phyloP scores from a whole-genome alignment of 2,113 vertebrate genomes.

The Butorides virescens region DNA sequence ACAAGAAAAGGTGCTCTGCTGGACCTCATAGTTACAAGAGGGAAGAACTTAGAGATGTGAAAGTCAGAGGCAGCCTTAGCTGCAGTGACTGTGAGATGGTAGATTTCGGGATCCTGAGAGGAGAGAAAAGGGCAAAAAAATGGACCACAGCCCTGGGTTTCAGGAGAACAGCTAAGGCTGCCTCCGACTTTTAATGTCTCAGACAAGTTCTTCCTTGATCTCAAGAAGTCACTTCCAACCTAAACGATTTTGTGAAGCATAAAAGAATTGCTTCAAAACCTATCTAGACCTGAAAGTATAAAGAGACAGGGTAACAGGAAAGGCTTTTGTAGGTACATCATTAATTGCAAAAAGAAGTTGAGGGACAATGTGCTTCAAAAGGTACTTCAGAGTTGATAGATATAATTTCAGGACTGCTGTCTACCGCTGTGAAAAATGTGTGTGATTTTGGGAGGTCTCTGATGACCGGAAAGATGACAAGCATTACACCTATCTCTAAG shows the following conservation, averaged over 20 bases:
- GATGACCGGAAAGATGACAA: background rate
- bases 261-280: background rate
- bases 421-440: background rate
- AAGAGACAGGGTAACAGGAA: background rate
- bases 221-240: background rate
- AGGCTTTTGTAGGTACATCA: background rate
- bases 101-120: background rate
- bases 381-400: background rate
- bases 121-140: background rate
- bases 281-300: background rate
- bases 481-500: background rate
- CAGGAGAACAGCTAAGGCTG: background rate
- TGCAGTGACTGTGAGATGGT: background rate
- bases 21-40: background rate
- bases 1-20: background rate
- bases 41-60: background rate
- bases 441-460: background rate
- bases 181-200: background rate
- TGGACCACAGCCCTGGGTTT: background rate
- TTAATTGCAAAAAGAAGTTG: background rate
- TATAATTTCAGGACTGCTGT: background rate
- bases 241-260: background rate
- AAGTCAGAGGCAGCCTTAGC: background rate
- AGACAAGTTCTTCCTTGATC: background rate
- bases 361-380: background rate